These are phyloP conservation scores for Chromobotia macracanthus DNA, from an alignment of 2,797 vertebrate species.

Conservation along the genomic window DNA sequence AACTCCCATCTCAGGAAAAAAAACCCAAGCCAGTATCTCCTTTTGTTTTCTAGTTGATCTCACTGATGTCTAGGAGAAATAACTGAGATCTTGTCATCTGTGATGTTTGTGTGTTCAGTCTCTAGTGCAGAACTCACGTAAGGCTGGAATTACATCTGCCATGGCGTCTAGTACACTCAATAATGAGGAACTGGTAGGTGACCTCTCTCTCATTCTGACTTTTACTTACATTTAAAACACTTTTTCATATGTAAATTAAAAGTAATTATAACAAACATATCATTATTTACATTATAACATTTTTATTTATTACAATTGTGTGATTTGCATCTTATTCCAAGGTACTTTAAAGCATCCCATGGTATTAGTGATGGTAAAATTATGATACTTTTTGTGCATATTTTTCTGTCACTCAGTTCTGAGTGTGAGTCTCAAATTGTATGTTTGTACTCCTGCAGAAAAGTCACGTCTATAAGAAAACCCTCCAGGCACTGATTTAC, in stretches of 20 bases:
- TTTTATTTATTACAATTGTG: too few species aligned
- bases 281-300: too few species aligned
- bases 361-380: too few species aligned
- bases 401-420: too few species aligned
- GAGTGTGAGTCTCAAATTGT: fast-evolving
- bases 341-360: too few species aligned
- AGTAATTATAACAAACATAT: too few species aligned
- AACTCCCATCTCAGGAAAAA: too few species aligned
- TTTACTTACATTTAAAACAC: too few species aligned
- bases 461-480: constrained; percentile 99
- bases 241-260: too few species aligned
- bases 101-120: constrained; percentile 75
- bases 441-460: constrained; percentile 78
- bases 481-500: constrained; percentile 98
- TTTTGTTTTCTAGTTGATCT: not conserved
- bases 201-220: not conserved
- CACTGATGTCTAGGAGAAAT: not conserved
- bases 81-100: not conserved
- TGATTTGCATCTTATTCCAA: too few species aligned
- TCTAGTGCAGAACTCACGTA: constrained; percentile 91
- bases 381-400: too few species aligned
- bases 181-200: constrained; percentile 94
- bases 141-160: constrained; percentile 94
- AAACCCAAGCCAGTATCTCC: not conserved
- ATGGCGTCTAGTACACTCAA: constrained; percentile 97